Conservation (phyloP, 2,888 invertebrate genomes). For the Epirrhoe alternata region DNA sequence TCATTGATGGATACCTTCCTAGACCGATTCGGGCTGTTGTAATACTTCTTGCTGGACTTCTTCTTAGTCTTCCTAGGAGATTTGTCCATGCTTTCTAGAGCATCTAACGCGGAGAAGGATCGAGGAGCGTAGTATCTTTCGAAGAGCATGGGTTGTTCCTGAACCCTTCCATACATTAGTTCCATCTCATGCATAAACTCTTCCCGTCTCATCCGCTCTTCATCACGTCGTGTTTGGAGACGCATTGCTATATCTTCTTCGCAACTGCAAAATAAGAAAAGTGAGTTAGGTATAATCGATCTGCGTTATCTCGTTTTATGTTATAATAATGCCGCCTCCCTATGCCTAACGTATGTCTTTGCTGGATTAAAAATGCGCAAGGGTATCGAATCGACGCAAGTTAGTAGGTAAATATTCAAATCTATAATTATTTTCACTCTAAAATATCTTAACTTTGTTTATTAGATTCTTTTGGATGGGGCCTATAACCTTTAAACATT, state of each 20-base stretch:
- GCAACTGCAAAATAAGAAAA: constrained; percentile 64
- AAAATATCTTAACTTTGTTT: background rate
- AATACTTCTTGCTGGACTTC: constrained; percentile 61
- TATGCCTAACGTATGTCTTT: too few relatives aligned
- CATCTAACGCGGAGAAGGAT: constrained; percentile 63
- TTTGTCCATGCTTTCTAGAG: constrained; percentile 53
- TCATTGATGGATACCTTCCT: constrained; percentile 73
- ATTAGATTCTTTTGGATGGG: background rate
- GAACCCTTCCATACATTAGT: constrained; percentile 88
- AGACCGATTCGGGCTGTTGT: constrained; percentile 64
- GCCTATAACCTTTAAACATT: background rate
- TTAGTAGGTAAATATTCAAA: background rate
- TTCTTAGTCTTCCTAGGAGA: constrained; percentile 72
- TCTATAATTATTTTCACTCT: too few relatives aligned
- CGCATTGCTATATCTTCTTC: constrained; percentile 89
- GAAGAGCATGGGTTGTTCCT: constrained; percentile 89
- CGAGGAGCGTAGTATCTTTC: constrained; percentile 88
- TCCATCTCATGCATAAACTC: constrained; percentile 90
- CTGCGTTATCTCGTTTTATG: background rate
- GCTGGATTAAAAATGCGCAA: too few relatives aligned
- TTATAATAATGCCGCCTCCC: too few relatives aligned
- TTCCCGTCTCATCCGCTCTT: constrained; percentile 88
- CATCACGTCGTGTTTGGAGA: constrained; percentile 87
- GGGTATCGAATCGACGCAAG: too few relatives aligned
- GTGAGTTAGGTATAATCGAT: background rate